Conservation (phyloP, 2,113 vertebrate species). For the Beaufortia kweichowensis region DNA sequence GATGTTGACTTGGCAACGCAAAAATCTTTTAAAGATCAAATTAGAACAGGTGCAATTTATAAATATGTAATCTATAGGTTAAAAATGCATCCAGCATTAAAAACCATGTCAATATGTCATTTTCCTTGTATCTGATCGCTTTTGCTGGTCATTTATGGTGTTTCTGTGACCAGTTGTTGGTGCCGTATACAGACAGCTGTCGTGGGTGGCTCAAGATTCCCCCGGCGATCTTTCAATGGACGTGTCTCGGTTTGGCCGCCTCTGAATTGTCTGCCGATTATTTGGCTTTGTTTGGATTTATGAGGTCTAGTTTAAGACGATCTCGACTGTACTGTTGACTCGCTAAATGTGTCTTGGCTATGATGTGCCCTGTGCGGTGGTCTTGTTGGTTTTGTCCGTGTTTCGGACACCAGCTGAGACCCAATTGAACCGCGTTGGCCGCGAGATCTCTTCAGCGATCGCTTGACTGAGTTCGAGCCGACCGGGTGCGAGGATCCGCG, state of each 20-base stretch:
- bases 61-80: too few relatives aligned
- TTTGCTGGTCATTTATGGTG: too few relatives aligned
- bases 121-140: neutral
- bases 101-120: too few relatives aligned
- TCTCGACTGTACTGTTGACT: neutral
- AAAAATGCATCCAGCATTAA: neutral
- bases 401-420: neutral
- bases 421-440: conserved; percentile 14
- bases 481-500: conserved; percentile 6
- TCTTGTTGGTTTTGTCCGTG: conserved; percentile 21
- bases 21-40: too few relatives aligned
- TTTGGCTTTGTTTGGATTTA: conserved; percentile 24
- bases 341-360: conserved; percentile 33
- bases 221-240: conserved; percentile 40
- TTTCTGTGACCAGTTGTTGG: conserved; percentile 49
- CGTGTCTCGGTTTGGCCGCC: conserved; percentile 32
- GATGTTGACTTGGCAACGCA: too few relatives aligned
- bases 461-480: conserved; percentile 4
- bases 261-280: conserved; percentile 30
- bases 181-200: conserved; percentile 41
- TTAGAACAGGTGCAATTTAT: too few relatives aligned
- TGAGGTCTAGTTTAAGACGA: conserved; percentile 29
- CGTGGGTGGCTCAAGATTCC: conserved; percentile 49
- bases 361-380: conserved; percentile 8
- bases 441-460: neutral